Evolutionary conservation across 1,140 invertebrate species (phyloP).

Genomic region (Lucilia cuprina): DNA sequence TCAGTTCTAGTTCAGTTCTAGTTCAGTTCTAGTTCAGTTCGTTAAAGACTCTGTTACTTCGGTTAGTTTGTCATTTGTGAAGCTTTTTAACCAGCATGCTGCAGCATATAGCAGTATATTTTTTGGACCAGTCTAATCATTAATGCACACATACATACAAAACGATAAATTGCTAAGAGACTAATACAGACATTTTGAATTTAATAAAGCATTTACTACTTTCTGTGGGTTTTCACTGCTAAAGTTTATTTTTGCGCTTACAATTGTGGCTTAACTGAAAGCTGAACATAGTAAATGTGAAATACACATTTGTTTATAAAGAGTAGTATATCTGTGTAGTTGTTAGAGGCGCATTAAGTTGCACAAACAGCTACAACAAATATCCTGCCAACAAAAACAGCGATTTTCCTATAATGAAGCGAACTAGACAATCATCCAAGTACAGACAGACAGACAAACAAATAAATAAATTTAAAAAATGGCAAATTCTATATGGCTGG

Average conservation of each 20-base stretch:
- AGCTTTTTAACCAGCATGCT: too few relatives aligned
- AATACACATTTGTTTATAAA: too few relatives aligned
- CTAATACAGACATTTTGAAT: neutral
- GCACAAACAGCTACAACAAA: neutral
- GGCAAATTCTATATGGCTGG: neutral
- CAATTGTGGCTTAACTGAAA: neutral
- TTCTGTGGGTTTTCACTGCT: neutral
- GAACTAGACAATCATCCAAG: too few relatives aligned
- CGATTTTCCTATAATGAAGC: neutral
- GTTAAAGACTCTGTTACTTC: too few relatives aligned
- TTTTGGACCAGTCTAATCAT: too few relatives aligned
- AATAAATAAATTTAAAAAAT: neutral
- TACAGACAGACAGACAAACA: too few relatives aligned
- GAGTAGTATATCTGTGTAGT: neutral
- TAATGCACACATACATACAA: too few relatives aligned
- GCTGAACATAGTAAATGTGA: neutral
- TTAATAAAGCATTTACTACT: neutral
- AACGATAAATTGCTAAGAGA: too few relatives aligned
- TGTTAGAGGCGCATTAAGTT: neutral
- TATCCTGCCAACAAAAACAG: neutral
- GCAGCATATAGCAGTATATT: too few relatives aligned
- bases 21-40: too few relatives aligned
- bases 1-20: too few relatives aligned
- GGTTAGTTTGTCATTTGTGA: too few relatives aligned
- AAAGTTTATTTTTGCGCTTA: neutral